Evolutionary conservation across 1,140 invertebrate genomes (phyloP).

Genomic region (Gryon sp.): DNA sequence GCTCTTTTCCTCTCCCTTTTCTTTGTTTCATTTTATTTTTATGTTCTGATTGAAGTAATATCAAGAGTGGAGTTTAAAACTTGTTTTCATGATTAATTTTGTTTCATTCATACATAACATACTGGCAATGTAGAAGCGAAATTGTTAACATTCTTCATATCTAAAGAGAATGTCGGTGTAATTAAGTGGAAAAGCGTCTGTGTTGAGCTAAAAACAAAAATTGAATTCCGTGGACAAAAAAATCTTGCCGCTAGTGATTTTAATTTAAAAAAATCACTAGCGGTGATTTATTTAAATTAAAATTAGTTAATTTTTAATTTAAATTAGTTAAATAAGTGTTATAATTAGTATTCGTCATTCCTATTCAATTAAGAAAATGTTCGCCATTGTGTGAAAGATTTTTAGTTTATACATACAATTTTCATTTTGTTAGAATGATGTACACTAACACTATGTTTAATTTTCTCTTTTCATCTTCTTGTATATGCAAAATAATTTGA

Average conservation of each 20-base stretch:
- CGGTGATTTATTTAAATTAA: too few species aligned
- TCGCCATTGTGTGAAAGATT: too few species aligned
- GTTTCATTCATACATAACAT: constrained; percentile 4
- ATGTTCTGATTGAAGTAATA: neutral
- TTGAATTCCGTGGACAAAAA: constrained; percentile 5
- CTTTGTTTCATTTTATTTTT: neutral
- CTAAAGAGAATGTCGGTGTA: constrained; percentile 19
- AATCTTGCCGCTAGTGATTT: neutral
- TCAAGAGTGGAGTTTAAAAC: neutral
- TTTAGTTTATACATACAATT: too few species aligned
- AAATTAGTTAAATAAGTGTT: too few species aligned
- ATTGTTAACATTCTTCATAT: constrained; percentile 40
- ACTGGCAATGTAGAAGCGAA: neutral
- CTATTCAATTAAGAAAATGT: too few species aligned
- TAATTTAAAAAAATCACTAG: too few species aligned
- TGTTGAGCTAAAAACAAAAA: constrained; percentile 5
- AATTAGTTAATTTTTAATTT: too few species aligned
- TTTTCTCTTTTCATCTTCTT: too few species aligned
- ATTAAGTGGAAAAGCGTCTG: constrained; percentile 13
- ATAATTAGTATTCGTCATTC: too few species aligned
- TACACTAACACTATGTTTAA: too few species aligned
- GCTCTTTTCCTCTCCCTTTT: neutral
- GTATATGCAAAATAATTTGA: too few species aligned
- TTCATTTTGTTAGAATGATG: too few species aligned
- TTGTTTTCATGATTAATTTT: constrained; percentile 10